Base-by-base conservation (phyloP, 37 sponge, comb jelly and placozoan species). In the Petrosia ficiformis region DNA sequence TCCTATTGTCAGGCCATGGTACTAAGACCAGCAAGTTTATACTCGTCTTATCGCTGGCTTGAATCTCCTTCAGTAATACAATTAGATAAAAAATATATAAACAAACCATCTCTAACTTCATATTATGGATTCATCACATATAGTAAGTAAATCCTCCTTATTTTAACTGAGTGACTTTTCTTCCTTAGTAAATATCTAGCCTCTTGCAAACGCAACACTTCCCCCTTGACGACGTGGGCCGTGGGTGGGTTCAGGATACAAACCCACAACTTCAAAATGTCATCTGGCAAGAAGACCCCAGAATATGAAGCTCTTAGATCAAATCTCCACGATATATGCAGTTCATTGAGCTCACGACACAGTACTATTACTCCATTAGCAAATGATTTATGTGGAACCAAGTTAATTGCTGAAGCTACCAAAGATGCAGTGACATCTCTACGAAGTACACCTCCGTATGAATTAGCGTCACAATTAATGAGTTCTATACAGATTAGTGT, bases 11-110 rank as follows among this genome's bases (percentile, higher is more conserved):
- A 26, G 63, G 63, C 28, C 22, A 61, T 29, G 63, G 63, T 24
- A 61, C 63, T n/a, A 61, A 29, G 5, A 22, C 63, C 26, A 61
- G 63, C 63, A 61, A 5, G n/a, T 61, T 26, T 24, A 61, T 61
- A 61, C n/a, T n/a, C n/a, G n/a, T n/a, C n/a, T n/a, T n/a, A n/a
- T n/a, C n/a, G n/a, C n/a, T n/a, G n/a, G n/a, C n/a, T n/a, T n/a
- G n/a, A n/a, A n/a, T n/a, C n/a, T n/a, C n/a, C n/a, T n/a, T n/a
- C n/a, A n/a, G n/a, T n/a, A n/a, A n/a, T n/a, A n/a, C n/a, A n/a
- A n/a, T n/a, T n/a, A n/a, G n/a, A n/a, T n/a, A n/a, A n/a, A n/a
- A n/a, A n/a, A n/a, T n/a, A n/a, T n/a, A n/a, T n/a, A n/a, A n/a
- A n/a, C n/a, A n/a, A n/a, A n/a, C n/a, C n/a, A n/a, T n/a, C n/a